These are phyloP conservation scores for Epistrophe eligans DNA, from an alignment of 2,888 invertebrate genomes.

Conservation along the genomic window DNA sequence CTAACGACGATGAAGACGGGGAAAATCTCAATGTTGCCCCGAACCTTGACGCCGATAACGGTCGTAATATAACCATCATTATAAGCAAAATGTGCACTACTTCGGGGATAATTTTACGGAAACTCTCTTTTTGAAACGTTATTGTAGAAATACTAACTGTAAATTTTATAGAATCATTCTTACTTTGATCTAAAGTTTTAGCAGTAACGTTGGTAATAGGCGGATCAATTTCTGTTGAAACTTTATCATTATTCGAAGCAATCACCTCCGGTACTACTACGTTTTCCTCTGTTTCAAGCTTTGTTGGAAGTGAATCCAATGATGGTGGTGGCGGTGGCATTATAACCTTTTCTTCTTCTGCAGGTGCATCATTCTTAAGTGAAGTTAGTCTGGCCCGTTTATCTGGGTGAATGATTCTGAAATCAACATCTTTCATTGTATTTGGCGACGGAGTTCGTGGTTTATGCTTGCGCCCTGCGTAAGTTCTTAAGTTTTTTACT, in stretches of 20 bases:
- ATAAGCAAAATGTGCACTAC: constrained; percentile 72
- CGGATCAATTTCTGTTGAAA: constrained; percentile 63
- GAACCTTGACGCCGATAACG: constrained; percentile 30
- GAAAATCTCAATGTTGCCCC: constrained; percentile 35
- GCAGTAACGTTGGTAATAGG: constrained; percentile 68
- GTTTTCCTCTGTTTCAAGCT: constrained; percentile 51
- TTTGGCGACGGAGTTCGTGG: constrained; percentile 81
- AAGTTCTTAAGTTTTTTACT: constrained; percentile 74
- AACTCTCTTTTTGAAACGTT: constrained; percentile 74
- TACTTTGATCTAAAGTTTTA: constrained; percentile 83
- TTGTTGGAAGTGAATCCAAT: constrained; percentile 37
- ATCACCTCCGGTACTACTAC: constrained; percentile 25
- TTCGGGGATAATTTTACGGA: constrained; percentile 72
- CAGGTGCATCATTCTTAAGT: constrained; percentile 19
- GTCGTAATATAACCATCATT: constrained; percentile 46
- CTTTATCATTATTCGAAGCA: constrained; percentile 43
- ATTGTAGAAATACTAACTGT: constrained; percentile 74
- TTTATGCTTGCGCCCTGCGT: constrained; percentile 69
- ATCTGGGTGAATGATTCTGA: constrained; percentile 77
- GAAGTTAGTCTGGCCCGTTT: constrained; percentile 59
- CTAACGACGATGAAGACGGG: constrained; percentile 46
- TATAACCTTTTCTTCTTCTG: constrained; percentile 36
- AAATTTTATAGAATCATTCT: constrained; percentile 79
- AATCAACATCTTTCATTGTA: constrained; percentile 79
- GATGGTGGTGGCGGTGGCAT: constrained; percentile 68